phyloP scores from a whole-genome alignment of 2,113 vertebrate genomes.

The Heptranchias perlo region DNA sequence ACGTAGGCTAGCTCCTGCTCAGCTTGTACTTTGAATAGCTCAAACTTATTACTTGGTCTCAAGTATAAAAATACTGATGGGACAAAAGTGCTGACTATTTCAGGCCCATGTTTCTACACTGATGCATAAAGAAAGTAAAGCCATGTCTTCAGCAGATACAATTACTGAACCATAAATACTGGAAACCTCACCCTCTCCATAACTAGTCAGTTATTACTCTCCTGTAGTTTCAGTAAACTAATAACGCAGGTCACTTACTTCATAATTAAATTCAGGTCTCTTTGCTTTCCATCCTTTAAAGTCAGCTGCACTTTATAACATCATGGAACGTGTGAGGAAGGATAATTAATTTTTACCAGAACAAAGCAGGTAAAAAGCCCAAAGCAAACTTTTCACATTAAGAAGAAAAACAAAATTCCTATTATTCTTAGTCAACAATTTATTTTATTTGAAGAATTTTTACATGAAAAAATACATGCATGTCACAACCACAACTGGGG shows the following conservation, averaged over 20 bases:
- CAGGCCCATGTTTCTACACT: neutral
- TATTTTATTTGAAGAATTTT: neutral
- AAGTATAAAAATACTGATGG: neutral
- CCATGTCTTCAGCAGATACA: neutral
- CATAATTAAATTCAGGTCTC: neutral
- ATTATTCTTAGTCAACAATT: neutral
- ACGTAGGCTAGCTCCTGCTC: neutral
- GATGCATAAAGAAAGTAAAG: neutral
- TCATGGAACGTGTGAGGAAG: neutral
- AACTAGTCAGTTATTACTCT: neutral
- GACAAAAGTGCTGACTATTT: neutral
- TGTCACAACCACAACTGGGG: neutral
- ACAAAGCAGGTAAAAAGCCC: neutral
- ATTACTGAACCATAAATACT: neutral
- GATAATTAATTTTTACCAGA: neutral
- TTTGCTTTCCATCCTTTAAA: neutral
- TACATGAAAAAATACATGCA: neutral
- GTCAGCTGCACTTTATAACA: neutral
- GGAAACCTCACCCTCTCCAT: neutral
- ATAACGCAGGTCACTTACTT: neutral
- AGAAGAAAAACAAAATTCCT: neutral
- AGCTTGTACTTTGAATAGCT: neutral
- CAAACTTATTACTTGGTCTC: neutral
- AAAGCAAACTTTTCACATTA: neutral
- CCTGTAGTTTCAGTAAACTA: conserved; percentile 16